phyloP scores from a whole-genome alignment of 2,888 invertebrate species.

The Athrips mouffetella region DNA sequence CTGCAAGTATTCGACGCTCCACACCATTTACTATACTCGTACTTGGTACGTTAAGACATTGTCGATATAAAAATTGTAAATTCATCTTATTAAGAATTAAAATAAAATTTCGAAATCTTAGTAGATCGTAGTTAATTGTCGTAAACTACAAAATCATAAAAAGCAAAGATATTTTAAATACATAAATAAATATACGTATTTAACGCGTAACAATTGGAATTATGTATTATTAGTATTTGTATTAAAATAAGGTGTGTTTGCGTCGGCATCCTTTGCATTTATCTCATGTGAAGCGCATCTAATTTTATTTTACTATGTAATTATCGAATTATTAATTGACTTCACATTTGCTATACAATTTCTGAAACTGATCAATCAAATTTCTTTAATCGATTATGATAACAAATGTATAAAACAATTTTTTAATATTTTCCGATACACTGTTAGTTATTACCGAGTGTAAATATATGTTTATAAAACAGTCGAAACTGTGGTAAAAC shows the following conservation, averaged over 20 bases:
- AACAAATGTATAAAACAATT: constrained; percentile 5
- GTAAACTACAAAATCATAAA: no score
- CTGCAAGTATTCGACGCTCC: no score
- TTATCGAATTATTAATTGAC: background rate
- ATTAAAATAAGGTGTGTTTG: background rate
- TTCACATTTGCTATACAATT: background rate
- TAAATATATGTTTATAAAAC: constrained; percentile 15
- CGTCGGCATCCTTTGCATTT: background rate
- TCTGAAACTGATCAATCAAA: background rate
- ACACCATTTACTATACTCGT: no score
- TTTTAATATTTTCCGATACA: constrained; percentile 15
- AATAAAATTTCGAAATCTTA: no score
- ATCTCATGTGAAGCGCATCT: background rate
- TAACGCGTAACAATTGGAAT: background rate
- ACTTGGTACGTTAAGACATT: no score
- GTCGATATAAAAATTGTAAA: no score
- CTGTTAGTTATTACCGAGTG: constrained; percentile 13
- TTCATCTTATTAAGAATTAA: no score
- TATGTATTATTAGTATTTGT: background rate
- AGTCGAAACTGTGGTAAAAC: constrained; percentile 25
- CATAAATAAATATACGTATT: no score
- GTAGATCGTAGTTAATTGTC: no score
- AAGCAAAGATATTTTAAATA: no score
- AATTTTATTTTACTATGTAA: background rate
- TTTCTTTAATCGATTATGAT: constrained; percentile 1